Conservation (phyloP, 1,140 invertebrate genomes). For the Atta colombica region DNA sequence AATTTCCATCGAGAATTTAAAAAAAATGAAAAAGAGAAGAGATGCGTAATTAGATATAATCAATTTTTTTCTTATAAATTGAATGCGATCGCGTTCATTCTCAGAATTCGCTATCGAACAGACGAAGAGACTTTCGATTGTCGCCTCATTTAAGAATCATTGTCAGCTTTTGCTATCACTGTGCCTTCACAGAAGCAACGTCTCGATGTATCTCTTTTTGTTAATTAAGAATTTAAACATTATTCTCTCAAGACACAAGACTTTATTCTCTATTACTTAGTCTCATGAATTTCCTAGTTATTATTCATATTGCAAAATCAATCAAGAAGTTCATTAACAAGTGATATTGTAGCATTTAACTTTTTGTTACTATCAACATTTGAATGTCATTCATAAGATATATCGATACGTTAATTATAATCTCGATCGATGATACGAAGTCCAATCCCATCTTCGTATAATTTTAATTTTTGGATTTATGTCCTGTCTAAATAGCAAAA, state of each 20-base stretch:
- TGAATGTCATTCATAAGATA: neutral
- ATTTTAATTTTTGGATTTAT: slow-evolving; percentile 11
- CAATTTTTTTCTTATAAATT: neutral
- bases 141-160: slow-evolving; percentile 26
- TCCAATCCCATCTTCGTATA: neutral
- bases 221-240: neutral
- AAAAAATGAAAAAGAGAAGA: too few relatives aligned
- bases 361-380: neutral
- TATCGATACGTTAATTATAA: slow-evolving; percentile 6
- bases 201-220: neutral
- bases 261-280: neutral
- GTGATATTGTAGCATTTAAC: slow-evolving; percentile 8
- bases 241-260: neutral
- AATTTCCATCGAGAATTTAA: too few relatives aligned
- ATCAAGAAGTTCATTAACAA: neutral
- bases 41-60: too few relatives aligned
- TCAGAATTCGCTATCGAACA: slow-evolving; percentile 22
- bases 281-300: neutral
- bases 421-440: neutral
- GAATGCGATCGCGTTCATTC: neutral
- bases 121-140: slow-evolving; percentile 17
- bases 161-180: slow-evolving; percentile 3
- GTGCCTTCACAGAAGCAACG: neutral
- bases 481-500: neutral
- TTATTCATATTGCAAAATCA: slow-evolving; percentile 3